These are phyloP conservation scores for Mimumesa dahlbomi DNA, from an alignment of 2,888 invertebrate genomes.

Conservation along the genomic window DNA sequence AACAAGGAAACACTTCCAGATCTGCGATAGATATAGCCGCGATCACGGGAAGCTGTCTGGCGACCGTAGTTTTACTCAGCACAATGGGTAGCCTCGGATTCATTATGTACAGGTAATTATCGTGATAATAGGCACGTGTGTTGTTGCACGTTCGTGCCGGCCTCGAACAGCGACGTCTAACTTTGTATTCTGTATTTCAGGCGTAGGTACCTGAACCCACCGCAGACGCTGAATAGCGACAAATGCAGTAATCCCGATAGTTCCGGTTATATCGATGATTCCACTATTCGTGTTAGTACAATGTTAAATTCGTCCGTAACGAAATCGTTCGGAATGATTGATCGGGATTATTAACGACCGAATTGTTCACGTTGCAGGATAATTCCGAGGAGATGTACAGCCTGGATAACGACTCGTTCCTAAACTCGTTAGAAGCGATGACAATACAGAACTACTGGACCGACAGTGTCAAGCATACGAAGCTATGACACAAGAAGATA, in stretches of 20 bases:
- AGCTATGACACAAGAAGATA: slow-evolving; percentile 83
- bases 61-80: slow-evolving; percentile 73
- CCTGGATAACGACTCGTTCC: slow-evolving; percentile 95
- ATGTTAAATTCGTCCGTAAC: background rate
- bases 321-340: background rate
- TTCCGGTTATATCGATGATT: slow-evolving; percentile 93
- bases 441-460: slow-evolving; percentile 97
- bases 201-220: slow-evolving; percentile 89
- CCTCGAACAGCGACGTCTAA: too few relatives aligned
- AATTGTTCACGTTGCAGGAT: slow-evolving; percentile 84
- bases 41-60: slow-evolving; percentile 76
- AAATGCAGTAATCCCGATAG: slow-evolving; percentile 93
- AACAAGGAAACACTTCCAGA: slow-evolving; percentile 49
- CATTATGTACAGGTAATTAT: slow-evolving; percentile 76
- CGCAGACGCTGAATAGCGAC: slow-evolving; percentile 89
- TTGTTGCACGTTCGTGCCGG: too few relatives aligned
- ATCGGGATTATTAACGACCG: background rate
- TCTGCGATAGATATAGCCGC: slow-evolving; percentile 74
- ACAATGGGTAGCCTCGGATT: slow-evolving; percentile 76
- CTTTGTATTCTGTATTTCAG: slow-evolving; percentile 74
- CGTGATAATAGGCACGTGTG: too few relatives aligned
- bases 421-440: slow-evolving; percentile 96
- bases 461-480: slow-evolving; percentile 94
- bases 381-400: slow-evolving; percentile 97
- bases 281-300: slow-evolving; percentile 89